Conservation (phyloP, 1,140 invertebrate genomes). For the Pogonomyrmex barbatus region DNA sequence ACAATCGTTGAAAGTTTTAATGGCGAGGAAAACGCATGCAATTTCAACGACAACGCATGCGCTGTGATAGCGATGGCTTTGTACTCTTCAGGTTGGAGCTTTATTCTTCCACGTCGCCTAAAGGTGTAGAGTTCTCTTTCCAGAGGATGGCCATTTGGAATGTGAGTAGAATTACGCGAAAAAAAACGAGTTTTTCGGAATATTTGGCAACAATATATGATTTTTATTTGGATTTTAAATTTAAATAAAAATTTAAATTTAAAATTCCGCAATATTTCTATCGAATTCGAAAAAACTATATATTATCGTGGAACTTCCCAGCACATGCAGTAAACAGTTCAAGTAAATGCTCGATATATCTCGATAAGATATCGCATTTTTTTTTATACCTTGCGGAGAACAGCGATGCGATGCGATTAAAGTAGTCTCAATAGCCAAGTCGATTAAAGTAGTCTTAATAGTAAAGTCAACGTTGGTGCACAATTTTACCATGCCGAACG, state of each 20-base stretch:
- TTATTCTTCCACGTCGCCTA: slow-evolving; percentile 9
- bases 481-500: slow-evolving; percentile 29
- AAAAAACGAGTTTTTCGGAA: not conserved
- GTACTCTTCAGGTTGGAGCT: not conserved
- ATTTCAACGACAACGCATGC: slow-evolving; percentile 3
- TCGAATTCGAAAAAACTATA: not conserved
- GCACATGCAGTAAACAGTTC: not conserved
- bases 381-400: not conserved
- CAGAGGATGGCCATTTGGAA: not conserved
- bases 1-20: slow-evolving; percentile 22
- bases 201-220: not conserved
- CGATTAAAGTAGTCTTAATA: slow-evolving; percentile 47
- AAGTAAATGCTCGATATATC: not conserved
- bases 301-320: not conserved
- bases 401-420: not conserved
- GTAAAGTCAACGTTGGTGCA: not conserved
- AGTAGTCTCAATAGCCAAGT: not conserved
- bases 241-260: not conserved
- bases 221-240: not conserved
- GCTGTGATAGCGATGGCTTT: not conserved
- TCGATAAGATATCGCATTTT: slow-evolving; percentile 28
- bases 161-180: not conserved
- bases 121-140: not conserved
- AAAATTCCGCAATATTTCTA: not conserved
- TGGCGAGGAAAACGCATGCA: not conserved